Evolutionary conservation across 1,140 invertebrate genomes (phyloP), one percentile per base, ranked within the genome.

Genomic region (Portunus trituberculatus): DNA sequence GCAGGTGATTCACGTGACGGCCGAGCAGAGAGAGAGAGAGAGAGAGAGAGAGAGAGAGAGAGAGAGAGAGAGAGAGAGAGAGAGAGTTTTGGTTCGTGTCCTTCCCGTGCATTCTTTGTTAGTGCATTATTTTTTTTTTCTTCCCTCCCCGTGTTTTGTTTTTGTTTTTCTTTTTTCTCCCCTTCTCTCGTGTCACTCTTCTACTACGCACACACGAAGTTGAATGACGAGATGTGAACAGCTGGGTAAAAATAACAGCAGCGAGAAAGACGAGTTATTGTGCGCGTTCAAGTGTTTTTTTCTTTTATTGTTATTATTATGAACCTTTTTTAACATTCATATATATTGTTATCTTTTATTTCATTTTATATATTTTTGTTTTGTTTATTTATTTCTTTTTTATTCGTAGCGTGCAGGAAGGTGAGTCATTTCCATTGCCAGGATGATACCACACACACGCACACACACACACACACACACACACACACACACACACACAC

Each of bases 401-500:
- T 39, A 39, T 39, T 39, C 39, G 39, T 39, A 12, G 45, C 31
- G 86, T 88, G 86, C 7, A 8, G 28, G 28, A 32, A 88, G 20
- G 45, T 88, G 20, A 39, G n/a, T 29, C 6, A 31, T 31, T 88
- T 88, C 4, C 31, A 29, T 7, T 88, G n/a, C 20, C 31, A 45
- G 31, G 14, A 39, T 29, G 28, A 88, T 88, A 12, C 31, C 86
- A 4, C 29, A 4, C 84, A n/a, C 84, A n/a, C 25, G 14, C 84
- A 32, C 87, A 32, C 87, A 39, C 87, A 87, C 87, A 14, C 87
- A 48, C 8, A 46, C 39, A 89, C 39, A 89, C 87, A 39, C 31
- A 39, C 31, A 89, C 87, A 89, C 31, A 89, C 32, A 89, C 87
- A 89, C 39, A 89, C 87, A 45, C 25, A 89, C 39, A 28, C 39